A percentile compares a stretch with the other conserved stretches of the same genome.
Conservation (phyloP, 2,113 vertebrate species). For the Pomatostomus ruficeps region DNA sequence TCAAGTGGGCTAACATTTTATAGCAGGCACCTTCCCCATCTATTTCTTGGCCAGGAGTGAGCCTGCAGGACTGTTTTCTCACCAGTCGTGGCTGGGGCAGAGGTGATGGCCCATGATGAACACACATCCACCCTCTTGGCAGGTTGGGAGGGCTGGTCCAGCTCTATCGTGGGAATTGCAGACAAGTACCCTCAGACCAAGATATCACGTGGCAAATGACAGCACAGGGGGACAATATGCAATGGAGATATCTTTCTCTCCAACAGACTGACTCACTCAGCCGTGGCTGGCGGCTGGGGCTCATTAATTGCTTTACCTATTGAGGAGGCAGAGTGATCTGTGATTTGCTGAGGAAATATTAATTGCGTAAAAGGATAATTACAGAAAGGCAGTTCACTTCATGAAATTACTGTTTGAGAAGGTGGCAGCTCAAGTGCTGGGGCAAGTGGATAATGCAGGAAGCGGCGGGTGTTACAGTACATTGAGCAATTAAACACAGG, state of each 20-base stretch:
- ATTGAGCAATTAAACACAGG: constrained; percentile 13
- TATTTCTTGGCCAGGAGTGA: background rate
- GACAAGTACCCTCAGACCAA: background rate
- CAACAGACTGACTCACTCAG: constrained; percentile 28
- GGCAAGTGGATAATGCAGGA: constrained; percentile 30
- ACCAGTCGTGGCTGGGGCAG: background rate
- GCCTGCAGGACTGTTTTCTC: background rate
- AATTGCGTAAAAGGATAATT: constrained; percentile 44
- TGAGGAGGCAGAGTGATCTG: background rate
- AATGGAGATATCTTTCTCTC: background rate
- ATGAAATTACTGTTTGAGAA: background rate
- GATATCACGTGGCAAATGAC: background rate
- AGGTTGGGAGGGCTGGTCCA: background rate
- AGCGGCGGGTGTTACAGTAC: background rate
- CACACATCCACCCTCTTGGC: too few species aligned
- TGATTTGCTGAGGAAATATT: background rate
- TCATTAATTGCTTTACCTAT: background rate
- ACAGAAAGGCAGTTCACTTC: background rate
- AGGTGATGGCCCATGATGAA: rapidly evolving
- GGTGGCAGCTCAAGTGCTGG: background rate
- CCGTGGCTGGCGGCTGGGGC: background rate
- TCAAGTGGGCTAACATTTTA: background rate
- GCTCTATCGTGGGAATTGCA: background rate
- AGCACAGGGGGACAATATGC: background rate
- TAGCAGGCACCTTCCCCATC: background rate